Percentiles rank a stretch among this genome's conserved stretches.
Conservation (phyloP, 2,113 vertebrate genomes). For the Nycticebus coucang region DNA sequence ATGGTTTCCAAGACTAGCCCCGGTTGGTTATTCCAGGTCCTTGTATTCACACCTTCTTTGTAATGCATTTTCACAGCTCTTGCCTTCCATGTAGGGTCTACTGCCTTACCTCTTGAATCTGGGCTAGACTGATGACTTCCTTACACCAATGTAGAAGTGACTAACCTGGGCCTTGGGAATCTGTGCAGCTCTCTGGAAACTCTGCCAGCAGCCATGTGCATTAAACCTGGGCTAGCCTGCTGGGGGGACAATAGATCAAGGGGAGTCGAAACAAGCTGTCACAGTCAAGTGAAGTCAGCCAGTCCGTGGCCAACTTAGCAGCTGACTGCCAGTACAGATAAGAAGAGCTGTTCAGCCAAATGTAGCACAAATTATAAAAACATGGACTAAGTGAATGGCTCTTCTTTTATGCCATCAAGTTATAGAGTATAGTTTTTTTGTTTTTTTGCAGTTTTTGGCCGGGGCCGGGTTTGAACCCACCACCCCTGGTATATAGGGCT, state of each 20-base stretch:
- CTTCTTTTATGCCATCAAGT: background rate
- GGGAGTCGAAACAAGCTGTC: background rate
- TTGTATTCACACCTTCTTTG: background rate
- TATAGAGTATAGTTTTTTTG: background rate
- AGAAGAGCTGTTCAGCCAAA: background rate
- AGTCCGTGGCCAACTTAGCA: background rate
- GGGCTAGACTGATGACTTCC: background rate
- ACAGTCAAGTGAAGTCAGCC: background rate
- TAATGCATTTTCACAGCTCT: background rate
- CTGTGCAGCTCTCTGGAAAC: background rate
- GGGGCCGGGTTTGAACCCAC: no score
- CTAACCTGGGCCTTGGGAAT: background rate
- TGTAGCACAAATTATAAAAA: background rate
- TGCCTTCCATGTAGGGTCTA: background rate
- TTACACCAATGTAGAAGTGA: conserved; percentile 10
- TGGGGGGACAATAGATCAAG: background rate
- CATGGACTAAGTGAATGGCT: background rate
- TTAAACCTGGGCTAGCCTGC: background rate
- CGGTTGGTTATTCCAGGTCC: background rate
- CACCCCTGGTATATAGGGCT: no score
- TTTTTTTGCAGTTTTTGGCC: background rate
- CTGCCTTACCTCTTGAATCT: background rate
- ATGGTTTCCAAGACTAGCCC: background rate
- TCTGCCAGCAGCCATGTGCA: background rate
- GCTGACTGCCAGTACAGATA: background rate